These are phyloP conservation scores for Chiridota heheva DNA, from an alignment of 35 echinoderm and acorn worm species.

Conservation along the genomic window DNA sequence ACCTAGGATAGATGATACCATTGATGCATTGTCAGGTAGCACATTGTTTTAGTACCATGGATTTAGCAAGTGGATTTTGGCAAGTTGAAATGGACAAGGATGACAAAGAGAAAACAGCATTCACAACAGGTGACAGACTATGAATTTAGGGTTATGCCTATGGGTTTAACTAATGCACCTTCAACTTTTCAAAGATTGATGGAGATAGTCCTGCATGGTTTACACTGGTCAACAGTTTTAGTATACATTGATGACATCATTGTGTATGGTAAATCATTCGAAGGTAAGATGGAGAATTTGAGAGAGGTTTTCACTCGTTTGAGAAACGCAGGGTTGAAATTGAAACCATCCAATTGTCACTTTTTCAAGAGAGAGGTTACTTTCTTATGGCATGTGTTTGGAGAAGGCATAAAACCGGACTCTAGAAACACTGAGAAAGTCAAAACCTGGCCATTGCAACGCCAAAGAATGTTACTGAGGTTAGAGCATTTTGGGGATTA, in stretches of 20 bases:
- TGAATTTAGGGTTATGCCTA: neutral
- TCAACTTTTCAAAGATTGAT: neutral
- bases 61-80: no score
- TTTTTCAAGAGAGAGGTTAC: conserved; percentile 47
- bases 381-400: conserved; percentile 41
- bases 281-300: conserved; percentile 44
- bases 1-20: no score
- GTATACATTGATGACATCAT: conserved; percentile 51
- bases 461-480: neutral
- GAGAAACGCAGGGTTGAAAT: conserved; percentile 33
- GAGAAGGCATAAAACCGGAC: conserved; percentile 15
- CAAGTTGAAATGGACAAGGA: no score
- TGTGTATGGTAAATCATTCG: conserved; percentile 49
- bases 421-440: neutral
- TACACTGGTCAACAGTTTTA: neutral
- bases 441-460: conserved; percentile 1
- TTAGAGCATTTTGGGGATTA: conserved; percentile 50
- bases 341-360: conserved; percentile 53
- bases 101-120: neutral
- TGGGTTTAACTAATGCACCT: neutral
- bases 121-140: neutral
- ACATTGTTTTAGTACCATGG: no score
- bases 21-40: no score
- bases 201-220: neutral
- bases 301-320: conserved; percentile 40